Conservation (phyloP, 2,113 vertebrate species). For the Tiliqua scincoides region DNA sequence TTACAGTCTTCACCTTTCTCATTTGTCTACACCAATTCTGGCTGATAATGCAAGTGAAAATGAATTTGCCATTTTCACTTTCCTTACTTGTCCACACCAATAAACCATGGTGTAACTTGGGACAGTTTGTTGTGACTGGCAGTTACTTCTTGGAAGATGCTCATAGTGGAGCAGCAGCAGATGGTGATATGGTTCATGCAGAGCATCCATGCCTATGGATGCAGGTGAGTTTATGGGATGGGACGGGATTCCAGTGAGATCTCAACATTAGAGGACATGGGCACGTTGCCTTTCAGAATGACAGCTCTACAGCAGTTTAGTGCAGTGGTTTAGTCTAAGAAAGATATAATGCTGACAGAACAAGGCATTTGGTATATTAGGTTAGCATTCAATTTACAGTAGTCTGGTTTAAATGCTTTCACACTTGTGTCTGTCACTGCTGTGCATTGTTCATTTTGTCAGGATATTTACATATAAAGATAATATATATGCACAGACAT, state of each 20-base stretch:
- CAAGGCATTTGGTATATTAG: neutral
- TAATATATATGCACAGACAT: neutral
- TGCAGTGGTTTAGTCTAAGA: too few relatives aligned
- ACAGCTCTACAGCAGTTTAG: neutral
- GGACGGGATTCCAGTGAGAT: neutral
- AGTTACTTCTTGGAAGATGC: constrained; percentile 25
- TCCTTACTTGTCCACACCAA: constrained; percentile 51
- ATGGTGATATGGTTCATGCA: neutral
- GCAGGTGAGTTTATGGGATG: neutral
- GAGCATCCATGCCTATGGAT: neutral
- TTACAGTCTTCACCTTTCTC: neutral
- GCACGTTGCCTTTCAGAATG: neutral
- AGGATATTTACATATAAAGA: neutral
- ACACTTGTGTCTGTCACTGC: neutral
- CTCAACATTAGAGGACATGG: neutral
- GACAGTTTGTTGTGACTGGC: constrained; percentile 43
- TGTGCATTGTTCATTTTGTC: neutral
- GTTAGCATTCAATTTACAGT: constrained; percentile 19
- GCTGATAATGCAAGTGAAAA: constrained; percentile 46
- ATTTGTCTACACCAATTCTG: constrained; percentile 40
- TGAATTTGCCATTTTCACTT: constrained; percentile 43
- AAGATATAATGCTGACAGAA: neutral
- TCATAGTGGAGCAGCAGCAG: constrained; percentile 10
- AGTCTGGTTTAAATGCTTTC: neutral
- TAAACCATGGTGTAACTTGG: constrained; percentile 44